These are phyloP conservation scores for Hoplostethus mediterraneus DNA, from an alignment of 2,797 vertebrate species.

Conservation along the genomic window DNA sequence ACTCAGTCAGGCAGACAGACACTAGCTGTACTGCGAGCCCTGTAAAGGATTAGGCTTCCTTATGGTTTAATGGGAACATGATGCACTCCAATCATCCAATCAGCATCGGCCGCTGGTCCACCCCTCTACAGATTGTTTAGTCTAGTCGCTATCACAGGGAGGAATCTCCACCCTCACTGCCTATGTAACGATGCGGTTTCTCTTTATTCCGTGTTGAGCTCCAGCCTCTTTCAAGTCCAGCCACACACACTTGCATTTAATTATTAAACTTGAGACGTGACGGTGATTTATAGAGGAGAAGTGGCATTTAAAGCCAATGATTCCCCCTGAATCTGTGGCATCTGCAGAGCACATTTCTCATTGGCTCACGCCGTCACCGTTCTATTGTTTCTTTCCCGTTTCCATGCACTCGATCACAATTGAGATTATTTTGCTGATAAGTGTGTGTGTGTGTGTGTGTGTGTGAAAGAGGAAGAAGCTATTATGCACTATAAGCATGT, in stretches of 20 bases:
- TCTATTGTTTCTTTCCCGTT: constrained; percentile 58
- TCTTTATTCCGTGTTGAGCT: constrained; percentile 52
- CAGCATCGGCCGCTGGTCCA: not conserved
- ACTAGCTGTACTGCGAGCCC: constrained; percentile 15
- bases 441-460: constrained; percentile 13
- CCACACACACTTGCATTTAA: constrained; percentile 59
- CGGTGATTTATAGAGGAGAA: constrained; percentile 61
- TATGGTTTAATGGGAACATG: constrained; percentile 39
- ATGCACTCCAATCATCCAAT: constrained; percentile 31
- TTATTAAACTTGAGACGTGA: constrained; percentile 56
- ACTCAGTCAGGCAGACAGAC: constrained; percentile 37
- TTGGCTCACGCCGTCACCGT: constrained; percentile 50
- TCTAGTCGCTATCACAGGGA: constrained; percentile 36
- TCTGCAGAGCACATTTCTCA: constrained; percentile 73
- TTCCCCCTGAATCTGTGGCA: constrained; percentile 60
- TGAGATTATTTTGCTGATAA: constrained; percentile 58
- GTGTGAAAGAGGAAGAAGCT: constrained; percentile 2
- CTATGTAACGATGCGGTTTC: constrained; percentile 50
- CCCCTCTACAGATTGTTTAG: constrained; percentile 26
- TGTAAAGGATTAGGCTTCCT: constrained; percentile 7
- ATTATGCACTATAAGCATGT: not conserved
- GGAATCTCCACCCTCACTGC: constrained; percentile 27
- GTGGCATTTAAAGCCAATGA: constrained; percentile 61
- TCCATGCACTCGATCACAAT: constrained; percentile 51
- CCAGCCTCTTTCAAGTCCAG: constrained; percentile 58